Evolutionary conservation across 2,888 invertebrate species (phyloP).

Genomic region (Parnassius glacialis): DNA sequence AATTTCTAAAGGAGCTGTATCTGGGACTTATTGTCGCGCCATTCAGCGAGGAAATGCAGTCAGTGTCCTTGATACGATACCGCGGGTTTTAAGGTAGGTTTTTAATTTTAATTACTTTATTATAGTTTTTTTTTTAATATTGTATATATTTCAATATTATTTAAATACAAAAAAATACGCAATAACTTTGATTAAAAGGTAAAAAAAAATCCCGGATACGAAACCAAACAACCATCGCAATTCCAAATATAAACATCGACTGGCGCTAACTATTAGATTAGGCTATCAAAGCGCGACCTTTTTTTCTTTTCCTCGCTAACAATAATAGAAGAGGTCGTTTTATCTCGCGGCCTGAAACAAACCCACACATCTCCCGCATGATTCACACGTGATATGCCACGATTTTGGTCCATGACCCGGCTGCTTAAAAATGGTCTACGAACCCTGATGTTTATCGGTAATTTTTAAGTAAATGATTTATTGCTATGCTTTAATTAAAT

Average conservation of each 20-base stretch:
- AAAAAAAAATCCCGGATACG: too few relatives aligned
- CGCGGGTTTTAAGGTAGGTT: too few relatives aligned
- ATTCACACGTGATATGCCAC: slow-evolving; percentile 21
- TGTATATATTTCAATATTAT: too few relatives aligned
- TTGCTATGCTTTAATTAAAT: neutral
- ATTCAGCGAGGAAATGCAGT: too few relatives aligned
- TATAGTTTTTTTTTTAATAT: too few relatives aligned
- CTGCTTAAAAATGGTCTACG: slow-evolving; percentile 1
- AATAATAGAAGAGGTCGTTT: slow-evolving; percentile 16
- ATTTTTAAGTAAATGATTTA: neutral
- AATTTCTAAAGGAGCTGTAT: too few relatives aligned
- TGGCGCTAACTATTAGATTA: slow-evolving; percentile 9
- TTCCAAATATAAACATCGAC: slow-evolving; percentile 13
- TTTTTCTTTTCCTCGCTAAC: slow-evolving; percentile 18
- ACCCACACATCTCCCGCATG: slow-evolving; percentile 21
- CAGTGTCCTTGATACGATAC: too few relatives aligned
- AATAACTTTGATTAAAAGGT: too few relatives aligned
- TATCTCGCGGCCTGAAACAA: slow-evolving; percentile 20
- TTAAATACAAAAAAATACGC: too few relatives aligned
- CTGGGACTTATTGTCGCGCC: too few relatives aligned
- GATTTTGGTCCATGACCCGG: slow-evolving; percentile 21
- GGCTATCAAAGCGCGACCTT: slow-evolving; percentile 19
- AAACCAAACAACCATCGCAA: neutral
- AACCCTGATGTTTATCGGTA: neutral
- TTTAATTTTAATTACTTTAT: too few relatives aligned